A percentile compares a stretch with the other conserved stretches of the same genome.
Conservation (phyloP, 2,113 vertebrate species). For the Pangasianodon gigas region DNA sequence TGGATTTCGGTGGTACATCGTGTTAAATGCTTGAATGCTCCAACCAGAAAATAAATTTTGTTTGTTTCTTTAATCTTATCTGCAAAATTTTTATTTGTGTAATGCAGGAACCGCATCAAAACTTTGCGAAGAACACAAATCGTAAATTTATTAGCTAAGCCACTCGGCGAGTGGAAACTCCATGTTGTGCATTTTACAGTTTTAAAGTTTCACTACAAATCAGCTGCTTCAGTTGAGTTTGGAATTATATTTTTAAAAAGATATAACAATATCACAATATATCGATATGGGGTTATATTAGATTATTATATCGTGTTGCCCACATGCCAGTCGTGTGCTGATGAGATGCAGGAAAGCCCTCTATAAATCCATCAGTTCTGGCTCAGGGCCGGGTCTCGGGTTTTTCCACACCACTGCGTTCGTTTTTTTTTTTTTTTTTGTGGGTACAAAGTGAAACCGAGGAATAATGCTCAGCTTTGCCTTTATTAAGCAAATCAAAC, state of each 20-base stretch:
- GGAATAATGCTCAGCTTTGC: not conserved
- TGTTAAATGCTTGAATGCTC: too few relatives aligned
- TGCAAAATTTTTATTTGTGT: too few relatives aligned
- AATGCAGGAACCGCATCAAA: too few relatives aligned
- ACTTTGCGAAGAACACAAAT: too few relatives aligned
- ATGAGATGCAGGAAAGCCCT: not conserved
- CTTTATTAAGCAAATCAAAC: conserved; percentile 5
- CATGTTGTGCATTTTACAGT: not conserved
- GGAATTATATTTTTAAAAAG: too few relatives aligned
- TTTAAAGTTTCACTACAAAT: not conserved
- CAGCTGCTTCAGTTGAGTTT: not conserved
- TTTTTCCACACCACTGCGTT: not conserved
- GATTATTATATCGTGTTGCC: not conserved
- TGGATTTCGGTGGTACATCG: too few relatives aligned
- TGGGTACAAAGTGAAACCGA: not conserved
- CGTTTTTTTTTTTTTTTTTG: too few relatives aligned
- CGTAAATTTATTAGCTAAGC: too few relatives aligned
- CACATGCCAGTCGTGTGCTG: not conserved
- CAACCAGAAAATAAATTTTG: too few relatives aligned
- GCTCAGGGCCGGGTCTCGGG: not conserved
- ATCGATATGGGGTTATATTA: not conserved
- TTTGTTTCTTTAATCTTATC: too few relatives aligned
- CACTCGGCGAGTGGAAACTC: not conserved
- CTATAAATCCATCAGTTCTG: not conserved
- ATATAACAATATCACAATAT: too few relatives aligned